Conservation (phyloP, 92 coral and sea anemone genomes). For the Montipora capitata region DNA sequence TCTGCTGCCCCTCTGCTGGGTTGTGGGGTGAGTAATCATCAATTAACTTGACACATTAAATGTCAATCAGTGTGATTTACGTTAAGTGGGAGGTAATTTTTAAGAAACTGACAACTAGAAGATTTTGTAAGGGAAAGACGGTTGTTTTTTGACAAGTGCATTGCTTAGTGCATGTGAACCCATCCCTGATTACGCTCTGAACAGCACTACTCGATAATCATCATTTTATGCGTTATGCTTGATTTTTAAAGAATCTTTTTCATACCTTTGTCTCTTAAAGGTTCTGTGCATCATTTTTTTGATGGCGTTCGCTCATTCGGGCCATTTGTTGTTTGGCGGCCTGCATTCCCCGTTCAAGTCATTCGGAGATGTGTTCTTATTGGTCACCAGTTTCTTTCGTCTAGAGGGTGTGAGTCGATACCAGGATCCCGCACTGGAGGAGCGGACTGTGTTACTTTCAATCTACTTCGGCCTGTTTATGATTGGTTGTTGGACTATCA, state of each 20-base stretch:
- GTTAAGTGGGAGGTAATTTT: no score
- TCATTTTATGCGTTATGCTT: no score
- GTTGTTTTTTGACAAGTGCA: no score
- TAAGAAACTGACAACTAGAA: no score
- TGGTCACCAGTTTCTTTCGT: constrained; percentile 76
- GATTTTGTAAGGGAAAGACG: no score
- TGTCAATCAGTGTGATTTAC: no score
- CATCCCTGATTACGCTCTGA: no score
- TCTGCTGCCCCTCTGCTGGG: constrained; percentile 42
- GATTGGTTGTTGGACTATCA: constrained; percentile 53
- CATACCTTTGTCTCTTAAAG: constrained; percentile 33
- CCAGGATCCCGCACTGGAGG: constrained; percentile 33
- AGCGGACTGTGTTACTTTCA: constrained; percentile 42
- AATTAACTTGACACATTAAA: no score
- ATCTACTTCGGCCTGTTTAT: constrained; percentile 68
- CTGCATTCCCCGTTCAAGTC: constrained; percentile 75
- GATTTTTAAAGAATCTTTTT: no score
- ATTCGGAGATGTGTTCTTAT: constrained; percentile 59
- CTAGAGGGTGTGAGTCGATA: constrained; percentile 65
- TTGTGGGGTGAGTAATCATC: constrained; percentile 46
- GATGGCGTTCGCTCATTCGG: constrained; percentile 80
- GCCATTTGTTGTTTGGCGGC: constrained; percentile 81
- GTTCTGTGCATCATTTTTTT: constrained; percentile 50
- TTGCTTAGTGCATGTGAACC: no score
- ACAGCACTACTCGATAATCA: no score